Evolutionary conservation across 2,797 vertebrate species (phyloP).

Genomic region (Melanotaenia pygmaea): DNA sequence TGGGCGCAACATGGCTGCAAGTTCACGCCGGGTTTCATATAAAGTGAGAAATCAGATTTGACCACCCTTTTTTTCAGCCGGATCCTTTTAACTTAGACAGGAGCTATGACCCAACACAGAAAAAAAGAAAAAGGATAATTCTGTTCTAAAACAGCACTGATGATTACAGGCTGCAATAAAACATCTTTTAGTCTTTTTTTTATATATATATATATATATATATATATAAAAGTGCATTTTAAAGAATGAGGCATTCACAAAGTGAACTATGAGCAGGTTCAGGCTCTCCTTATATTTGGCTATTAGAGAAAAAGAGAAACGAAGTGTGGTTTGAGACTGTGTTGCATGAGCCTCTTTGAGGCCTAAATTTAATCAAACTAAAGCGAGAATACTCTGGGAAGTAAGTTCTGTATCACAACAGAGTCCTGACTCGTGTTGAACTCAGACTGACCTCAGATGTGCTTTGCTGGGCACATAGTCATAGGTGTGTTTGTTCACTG

Average conservation of each 20-base stretch:
- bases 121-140: constrained; percentile 31
- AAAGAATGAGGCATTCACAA: constrained; percentile 59
- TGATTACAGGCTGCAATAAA: constrained; percentile 12
- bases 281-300: constrained; percentile 59
- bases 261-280: constrained; percentile 48
- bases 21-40: constrained; percentile 47
- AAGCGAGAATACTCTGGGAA: constrained; percentile 56
- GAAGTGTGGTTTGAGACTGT: constrained; percentile 66
- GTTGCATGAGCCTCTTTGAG: constrained; percentile 48
- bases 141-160: neutral
- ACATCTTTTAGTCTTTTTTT: constrained; percentile 11
- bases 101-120: constrained; percentile 18
- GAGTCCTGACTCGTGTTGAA: constrained; percentile 28
- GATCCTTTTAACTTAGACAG: constrained; percentile 9
- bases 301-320: constrained; percentile 42
- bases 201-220: too few relatives aligned
- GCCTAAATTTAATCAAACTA: constrained; percentile 52
- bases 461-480: constrained; percentile 55
- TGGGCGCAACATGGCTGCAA: constrained; percentile 62
- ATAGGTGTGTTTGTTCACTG: constrained; percentile 34
- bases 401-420: constrained; percentile 52
- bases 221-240: constrained; percentile 58
- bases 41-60: constrained; percentile 42
- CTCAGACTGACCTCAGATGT: constrained; percentile 60
- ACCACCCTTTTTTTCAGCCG: constrained; percentile 15